Conservation (phyloP, 2,113 vertebrate species). For the Hylia prasina region DNA sequence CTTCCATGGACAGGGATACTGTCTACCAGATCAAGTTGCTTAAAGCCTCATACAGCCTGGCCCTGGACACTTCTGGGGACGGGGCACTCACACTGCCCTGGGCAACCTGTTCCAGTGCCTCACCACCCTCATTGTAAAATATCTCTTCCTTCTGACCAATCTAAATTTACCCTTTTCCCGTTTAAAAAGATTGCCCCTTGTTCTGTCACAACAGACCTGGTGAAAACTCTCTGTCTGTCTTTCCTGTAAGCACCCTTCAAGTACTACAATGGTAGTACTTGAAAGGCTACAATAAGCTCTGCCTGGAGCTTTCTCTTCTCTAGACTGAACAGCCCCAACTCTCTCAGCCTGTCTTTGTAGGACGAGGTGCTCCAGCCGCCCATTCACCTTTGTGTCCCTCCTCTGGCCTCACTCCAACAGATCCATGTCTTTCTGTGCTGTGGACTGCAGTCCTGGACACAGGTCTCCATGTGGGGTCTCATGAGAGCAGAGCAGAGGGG, state of each 20-base stretch:
- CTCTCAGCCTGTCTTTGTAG: background rate
- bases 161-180: background rate
- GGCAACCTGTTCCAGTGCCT: background rate
- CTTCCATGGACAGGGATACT: background rate
- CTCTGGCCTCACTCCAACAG: background rate
- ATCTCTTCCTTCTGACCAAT: background rate
- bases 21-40: background rate
- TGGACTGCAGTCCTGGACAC: background rate
- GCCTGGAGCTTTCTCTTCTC: background rate
- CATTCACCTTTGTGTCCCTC: rapidly evolving
- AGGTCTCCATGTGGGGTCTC: background rate
- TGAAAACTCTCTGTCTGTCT: background rate
- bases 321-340: background rate
- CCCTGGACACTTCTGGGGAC: background rate
- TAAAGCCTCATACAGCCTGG: background rate
- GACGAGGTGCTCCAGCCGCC: background rate
- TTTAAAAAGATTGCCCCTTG: background rate
- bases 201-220: background rate
- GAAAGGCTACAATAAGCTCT: background rate
- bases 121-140: background rate
- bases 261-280: background rate
- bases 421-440: background rate
- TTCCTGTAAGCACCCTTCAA: background rate
- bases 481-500: rapidly evolving
- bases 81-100: background rate